Evolutionary conservation across 2,797 vertebrate species (phyloP).

Genomic region (Thamnophis elegans): DNA sequence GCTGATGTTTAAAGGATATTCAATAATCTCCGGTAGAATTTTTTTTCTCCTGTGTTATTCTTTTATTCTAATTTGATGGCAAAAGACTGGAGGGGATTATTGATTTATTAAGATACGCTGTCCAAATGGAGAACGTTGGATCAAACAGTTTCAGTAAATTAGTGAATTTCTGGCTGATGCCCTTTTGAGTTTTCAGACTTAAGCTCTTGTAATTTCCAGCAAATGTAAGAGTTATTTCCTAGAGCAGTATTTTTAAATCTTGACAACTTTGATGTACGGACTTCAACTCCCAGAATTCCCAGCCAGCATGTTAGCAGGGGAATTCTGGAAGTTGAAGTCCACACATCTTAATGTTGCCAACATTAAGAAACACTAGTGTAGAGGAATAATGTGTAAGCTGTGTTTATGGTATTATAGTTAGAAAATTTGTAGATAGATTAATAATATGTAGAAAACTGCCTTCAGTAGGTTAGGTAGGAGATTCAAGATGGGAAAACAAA

Average conservation of each 20-base stretch:
- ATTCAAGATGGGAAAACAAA: background rate
- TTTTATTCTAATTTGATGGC: background rate
- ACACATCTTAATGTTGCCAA: background rate
- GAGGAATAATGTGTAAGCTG: background rate
- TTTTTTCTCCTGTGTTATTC: background rate
- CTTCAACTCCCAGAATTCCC: background rate
- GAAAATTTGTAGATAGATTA: background rate
- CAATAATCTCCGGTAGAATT: background rate
- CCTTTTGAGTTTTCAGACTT: background rate
- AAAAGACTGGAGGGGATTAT: background rate
- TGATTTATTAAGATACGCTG: background rate
- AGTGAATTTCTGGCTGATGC: background rate
- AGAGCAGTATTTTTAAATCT: background rate
- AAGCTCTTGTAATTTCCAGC: background rate
- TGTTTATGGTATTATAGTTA: background rate
- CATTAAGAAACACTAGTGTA: background rate
- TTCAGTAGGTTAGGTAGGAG: background rate
- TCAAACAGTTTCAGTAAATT: background rate
- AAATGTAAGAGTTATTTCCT: background rate
- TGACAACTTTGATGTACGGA: background rate
- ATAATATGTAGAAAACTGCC: background rate
- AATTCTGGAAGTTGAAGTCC: background rate
- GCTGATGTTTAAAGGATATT: background rate
- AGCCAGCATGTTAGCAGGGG: background rate
- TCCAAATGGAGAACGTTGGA: background rate